phyloP scores from a whole-genome alignment of 2,888 invertebrate species.

The Margaritifera margaritifera region DNA sequence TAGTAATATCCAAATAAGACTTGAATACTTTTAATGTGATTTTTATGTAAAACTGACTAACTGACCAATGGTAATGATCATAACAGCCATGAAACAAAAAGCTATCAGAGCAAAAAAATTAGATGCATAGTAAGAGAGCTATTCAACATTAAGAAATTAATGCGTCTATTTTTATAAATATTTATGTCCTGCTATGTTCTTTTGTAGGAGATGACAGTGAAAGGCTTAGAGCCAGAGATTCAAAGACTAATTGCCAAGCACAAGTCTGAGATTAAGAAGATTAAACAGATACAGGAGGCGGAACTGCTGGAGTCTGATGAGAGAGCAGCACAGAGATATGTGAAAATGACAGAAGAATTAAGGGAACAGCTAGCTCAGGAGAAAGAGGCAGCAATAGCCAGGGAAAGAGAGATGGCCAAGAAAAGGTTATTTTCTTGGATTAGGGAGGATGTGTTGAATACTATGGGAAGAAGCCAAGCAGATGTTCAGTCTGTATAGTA shows the following conservation, averaged over 20 bases:
- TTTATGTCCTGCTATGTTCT: neutral
- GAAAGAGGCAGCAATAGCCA: constrained; percentile 70
- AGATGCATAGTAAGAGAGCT: too few species aligned
- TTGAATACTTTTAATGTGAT: too few species aligned
- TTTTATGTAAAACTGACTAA: too few species aligned
- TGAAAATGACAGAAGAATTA: constrained; percentile 72
- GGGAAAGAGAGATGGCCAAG: constrained; percentile 71
- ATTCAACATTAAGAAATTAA: too few species aligned
- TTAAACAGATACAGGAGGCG: constrained; percentile 72
- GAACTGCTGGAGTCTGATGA: constrained; percentile 72
- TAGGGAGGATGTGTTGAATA: too few species aligned
- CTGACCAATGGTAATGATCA: too few species aligned
- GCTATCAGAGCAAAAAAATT: too few species aligned
- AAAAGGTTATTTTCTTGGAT: constrained; percentile 57
- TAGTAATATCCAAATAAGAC: too few species aligned
- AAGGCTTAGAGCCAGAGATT: constrained; percentile 73
- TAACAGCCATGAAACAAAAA: too few species aligned
- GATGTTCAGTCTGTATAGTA: too few species aligned
- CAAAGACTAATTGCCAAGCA: constrained; percentile 73
- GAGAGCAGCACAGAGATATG: constrained; percentile 69
- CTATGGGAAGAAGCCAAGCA: too few species aligned
- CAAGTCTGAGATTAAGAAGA: constrained; percentile 71
- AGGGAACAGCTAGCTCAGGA: constrained; percentile 71
- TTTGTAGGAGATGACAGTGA: constrained; percentile 73
- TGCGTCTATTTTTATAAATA: neutral